Evolutionary conservation across 1,140 invertebrate species (phyloP).

Genomic region (Drosophila lini): DNA sequence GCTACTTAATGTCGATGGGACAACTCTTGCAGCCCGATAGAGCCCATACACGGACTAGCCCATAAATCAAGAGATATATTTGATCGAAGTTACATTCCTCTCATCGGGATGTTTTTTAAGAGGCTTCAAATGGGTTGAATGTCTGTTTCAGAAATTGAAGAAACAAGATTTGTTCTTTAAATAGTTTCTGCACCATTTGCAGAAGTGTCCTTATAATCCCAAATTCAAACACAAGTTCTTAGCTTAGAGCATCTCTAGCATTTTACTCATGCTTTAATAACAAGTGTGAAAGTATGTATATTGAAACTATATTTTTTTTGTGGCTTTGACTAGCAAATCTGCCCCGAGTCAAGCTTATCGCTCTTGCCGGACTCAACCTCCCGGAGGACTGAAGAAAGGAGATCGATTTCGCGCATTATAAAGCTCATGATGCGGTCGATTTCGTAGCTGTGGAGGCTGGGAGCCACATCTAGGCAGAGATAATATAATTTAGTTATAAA

Average conservation of each 20-base stretch:
- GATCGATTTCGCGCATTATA: constrained; percentile 43
- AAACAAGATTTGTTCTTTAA: background rate
- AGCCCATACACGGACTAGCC: background rate
- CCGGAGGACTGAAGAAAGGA: constrained; percentile 27
- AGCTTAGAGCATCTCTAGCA: constrained; percentile 3
- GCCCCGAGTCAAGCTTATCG: constrained; percentile 12
- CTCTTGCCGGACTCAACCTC: constrained; percentile 38
- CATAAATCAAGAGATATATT: constrained; percentile 18
- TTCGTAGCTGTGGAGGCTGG: constrained; percentile 30
- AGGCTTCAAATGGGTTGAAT: background rate
- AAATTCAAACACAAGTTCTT: background rate
- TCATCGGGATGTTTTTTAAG: background rate
- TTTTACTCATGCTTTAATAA: constrained; percentile 9
- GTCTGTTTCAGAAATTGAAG: background rate
- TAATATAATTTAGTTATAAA: background rate
- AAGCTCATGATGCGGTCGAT: constrained; percentile 49
- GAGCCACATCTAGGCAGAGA: constrained; percentile 25
- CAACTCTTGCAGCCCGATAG: background rate
- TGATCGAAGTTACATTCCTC: background rate
- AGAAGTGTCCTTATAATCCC: background rate
- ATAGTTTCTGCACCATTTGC: too few species aligned
- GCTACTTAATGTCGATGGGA: background rate
- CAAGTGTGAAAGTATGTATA: constrained; percentile 3
- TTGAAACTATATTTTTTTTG: background rate
- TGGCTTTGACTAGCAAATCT: constrained; percentile 4